A percentile compares a stretch with the other conserved stretches of the same genome.
Conservation (phyloP, 2,113 vertebrate genomes). For the Ariopsis seemanni region DNA sequence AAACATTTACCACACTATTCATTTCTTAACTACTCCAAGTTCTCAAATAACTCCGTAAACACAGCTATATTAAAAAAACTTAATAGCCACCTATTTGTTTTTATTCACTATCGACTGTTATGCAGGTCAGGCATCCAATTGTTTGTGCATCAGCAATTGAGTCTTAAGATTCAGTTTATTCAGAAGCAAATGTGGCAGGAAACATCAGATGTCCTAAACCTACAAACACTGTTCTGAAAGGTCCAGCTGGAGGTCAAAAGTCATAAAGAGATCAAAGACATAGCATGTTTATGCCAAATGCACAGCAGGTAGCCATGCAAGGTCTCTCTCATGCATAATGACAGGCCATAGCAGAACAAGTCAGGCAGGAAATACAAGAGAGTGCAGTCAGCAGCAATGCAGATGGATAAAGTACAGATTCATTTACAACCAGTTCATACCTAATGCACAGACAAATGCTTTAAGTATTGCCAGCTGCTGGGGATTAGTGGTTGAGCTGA, state of each 20-base stretch:
- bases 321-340: neutral
- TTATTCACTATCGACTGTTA: neutral
- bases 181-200: conserved; percentile 1
- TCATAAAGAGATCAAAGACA: conserved; percentile 23
- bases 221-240: neutral
- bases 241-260: conserved; percentile 8
- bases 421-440: neutral
- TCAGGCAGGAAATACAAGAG: conserved; percentile 25
- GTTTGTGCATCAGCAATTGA: neutral
- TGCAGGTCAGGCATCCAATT: neutral
- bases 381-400: neutral
- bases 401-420: conserved; percentile 8
- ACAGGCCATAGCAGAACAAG: conserved; percentile 2
- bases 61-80: neutral
- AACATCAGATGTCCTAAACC: conserved; percentile 9
- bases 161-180: neutral
- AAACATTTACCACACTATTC: neutral
- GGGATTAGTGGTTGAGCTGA: conserved; percentile 6
- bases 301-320: conserved; percentile 15
- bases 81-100: neutral
- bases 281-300: conserved; percentile 17
- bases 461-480: conserved; percentile 13
- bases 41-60: neutral
- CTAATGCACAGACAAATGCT: neutral
- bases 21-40: neutral